These are phyloP conservation scores for Gasterosteus nipponicus DNA, from an alignment of 2,113 vertebrate genomes.

Conservation along the genomic window DNA sequence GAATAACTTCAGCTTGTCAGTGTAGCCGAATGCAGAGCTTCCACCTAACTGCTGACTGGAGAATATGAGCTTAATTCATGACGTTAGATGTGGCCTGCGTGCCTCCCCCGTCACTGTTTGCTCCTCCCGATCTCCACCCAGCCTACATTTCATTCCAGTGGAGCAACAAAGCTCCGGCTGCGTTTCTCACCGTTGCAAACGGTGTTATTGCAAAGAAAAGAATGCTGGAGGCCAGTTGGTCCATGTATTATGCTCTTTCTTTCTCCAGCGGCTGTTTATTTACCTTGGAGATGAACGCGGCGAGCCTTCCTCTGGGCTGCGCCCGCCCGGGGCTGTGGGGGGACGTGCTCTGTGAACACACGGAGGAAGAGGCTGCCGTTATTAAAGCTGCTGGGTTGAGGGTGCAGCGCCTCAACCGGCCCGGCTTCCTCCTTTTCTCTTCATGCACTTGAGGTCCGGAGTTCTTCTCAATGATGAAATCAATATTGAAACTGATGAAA, in stretches of 20 bases:
- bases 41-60: constrained; percentile 49
- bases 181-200: constrained; percentile 62
- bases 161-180: constrained; percentile 30
- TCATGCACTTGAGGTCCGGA: background rate
- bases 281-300: constrained; percentile 63
- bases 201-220: constrained; percentile 68
- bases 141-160: constrained; percentile 54
- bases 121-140: constrained; percentile 45
- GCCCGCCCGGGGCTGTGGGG: constrained; percentile 32
- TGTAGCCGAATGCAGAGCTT: constrained; percentile 52
- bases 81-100: constrained; percentile 60
- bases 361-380: constrained; percentile 19
- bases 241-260: constrained; percentile 36
- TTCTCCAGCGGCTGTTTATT: constrained; percentile 64
- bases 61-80: constrained; percentile 69
- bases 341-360: constrained; percentile 40
- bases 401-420: background rate
- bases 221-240: constrained; percentile 32
- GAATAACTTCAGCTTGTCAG: constrained; percentile 53
- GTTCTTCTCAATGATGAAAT: constrained; percentile 3
- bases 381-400: constrained; percentile 35
- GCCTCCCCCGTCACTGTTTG: constrained; percentile 14
- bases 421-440: background rate
- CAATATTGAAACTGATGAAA: constrained; percentile 23
- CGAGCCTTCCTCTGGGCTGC: constrained; percentile 33